Conservation (phyloP, 2,797 vertebrate species). For the Yasuhikotakia modesta region DNA sequence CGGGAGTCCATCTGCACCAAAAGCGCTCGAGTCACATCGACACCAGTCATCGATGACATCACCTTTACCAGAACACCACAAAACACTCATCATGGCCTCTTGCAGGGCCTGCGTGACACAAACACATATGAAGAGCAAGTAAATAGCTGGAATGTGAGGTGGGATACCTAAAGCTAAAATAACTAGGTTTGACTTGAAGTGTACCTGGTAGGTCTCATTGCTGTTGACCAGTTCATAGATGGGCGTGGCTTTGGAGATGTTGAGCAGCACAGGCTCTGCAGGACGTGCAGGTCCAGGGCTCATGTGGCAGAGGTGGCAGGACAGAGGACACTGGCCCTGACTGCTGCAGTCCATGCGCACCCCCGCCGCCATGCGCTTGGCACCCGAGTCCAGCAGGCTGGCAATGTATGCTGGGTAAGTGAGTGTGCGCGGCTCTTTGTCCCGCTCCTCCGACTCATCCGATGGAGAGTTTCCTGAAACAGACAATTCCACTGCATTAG, state of each 20-base stretch:
- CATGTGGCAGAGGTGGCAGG: slow-evolving; percentile 92
- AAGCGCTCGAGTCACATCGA: slow-evolving; percentile 93
- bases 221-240: slow-evolving; percentile 95
- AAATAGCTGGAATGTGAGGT: background rate
- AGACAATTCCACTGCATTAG: slow-evolving; percentile 10
- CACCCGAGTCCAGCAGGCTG: slow-evolving; percentile 92
- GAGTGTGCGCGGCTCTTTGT: slow-evolving; percentile 91
- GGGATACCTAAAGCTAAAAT: background rate
- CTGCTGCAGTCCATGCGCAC: slow-evolving; percentile 95
- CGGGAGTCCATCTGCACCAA: slow-evolving; percentile 91
- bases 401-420: slow-evolving; percentile 94
- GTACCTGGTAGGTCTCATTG: slow-evolving; percentile 93
- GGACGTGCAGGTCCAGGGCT: slow-evolving; percentile 77
- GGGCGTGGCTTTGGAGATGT: slow-evolving; percentile 91
- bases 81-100: slow-evolving; percentile 94
- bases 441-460: slow-evolving; percentile 93
- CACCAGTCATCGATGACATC: slow-evolving; percentile 99
- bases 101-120: slow-evolving; percentile 82
- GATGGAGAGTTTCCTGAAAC: slow-evolving; percentile 93
- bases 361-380: slow-evolving; percentile 89
- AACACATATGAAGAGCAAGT: background rate
- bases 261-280: slow-evolving; percentile 88
- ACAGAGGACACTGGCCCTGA: slow-evolving; percentile 89
- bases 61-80: slow-evolving; percentile 96
- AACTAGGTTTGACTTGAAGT: too few relatives aligned